A percentile compares a stretch with the other conserved stretches of the same genome.
Evolutionary conservation across 2,888 invertebrate species (phyloP).

Genomic region (Aporophyla lueneburgensis): DNA sequence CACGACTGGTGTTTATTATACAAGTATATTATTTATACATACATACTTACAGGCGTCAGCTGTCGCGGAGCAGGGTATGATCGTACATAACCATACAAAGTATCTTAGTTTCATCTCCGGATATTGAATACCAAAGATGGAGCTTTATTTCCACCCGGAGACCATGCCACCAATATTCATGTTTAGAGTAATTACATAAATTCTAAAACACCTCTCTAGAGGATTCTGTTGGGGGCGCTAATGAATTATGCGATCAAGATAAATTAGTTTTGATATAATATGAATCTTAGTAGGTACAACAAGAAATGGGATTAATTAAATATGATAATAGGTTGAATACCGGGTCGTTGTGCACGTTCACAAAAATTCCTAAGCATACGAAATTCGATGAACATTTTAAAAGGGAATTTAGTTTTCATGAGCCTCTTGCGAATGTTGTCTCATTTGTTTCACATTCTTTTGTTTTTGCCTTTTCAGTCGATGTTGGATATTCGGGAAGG

Average conservation of each 20-base stretch:
- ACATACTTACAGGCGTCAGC: no score
- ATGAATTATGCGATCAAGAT: conserved; percentile 67
- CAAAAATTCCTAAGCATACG: conserved; percentile 54
- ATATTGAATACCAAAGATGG: conserved; percentile 26
- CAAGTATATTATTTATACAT: no score
- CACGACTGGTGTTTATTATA: no score
- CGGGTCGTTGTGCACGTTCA: conserved; percentile 47
- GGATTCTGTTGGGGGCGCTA: conserved; percentile 46
- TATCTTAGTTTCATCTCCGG: conserved; percentile 7
- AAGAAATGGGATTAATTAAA: conserved; percentile 59
- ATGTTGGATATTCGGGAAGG: conserved; percentile 26
- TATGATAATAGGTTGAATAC: conserved; percentile 58
- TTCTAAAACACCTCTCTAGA: conserved; percentile 56
- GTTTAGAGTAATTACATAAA: conserved; percentile 64
- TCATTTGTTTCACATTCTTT: conserved; percentile 60
- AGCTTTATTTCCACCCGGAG: conserved; percentile 27
- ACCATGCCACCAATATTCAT: conserved; percentile 44
- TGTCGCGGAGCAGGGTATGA: no score
- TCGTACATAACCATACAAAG: conserved; percentile 14
- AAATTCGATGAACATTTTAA: conserved; percentile 60
- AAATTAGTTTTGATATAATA: conserved; percentile 63
- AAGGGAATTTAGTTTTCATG: conserved; percentile 52
- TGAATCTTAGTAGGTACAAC: conserved; percentile 55
- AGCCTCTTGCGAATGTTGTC: conserved; percentile 36
- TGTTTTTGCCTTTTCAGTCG: conserved; percentile 42